Evolutionary conservation across 2,888 invertebrate genomes (phyloP).

Genomic region (Baccha elongata): DNA sequence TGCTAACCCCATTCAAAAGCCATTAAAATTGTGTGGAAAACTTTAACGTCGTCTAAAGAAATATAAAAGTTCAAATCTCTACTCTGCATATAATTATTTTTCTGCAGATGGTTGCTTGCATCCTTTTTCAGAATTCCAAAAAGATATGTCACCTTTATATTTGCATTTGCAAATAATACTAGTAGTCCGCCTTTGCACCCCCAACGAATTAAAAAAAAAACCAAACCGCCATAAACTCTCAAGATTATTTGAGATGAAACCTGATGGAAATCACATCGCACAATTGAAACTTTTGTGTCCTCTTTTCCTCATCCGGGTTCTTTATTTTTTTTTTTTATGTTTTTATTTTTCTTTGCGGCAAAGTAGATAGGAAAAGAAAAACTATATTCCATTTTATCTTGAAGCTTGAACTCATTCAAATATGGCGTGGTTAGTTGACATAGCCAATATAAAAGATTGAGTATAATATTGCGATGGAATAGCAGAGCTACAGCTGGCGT

Average conservation of each 20-base stretch:
- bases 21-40: conserved; percentile 26
- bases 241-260: conserved; percentile 60
- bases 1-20: conserved; percentile 35
- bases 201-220: background rate
- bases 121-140: background rate
- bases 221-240: conserved; percentile 42
- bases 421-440: conserved; percentile 38
- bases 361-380: background rate
- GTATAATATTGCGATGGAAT: conserved; percentile 22
- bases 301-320: conserved; percentile 30
- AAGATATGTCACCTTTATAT: conserved; percentile 47
- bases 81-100: conserved; percentile 10
- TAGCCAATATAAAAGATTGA: conserved; percentile 39
- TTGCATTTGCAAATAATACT: conserved; percentile 46
- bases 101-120: conserved; percentile 13
- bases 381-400: conserved; percentile 40
- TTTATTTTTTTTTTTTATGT: conserved; percentile 4
- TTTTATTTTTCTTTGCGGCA: conserved; percentile 8
- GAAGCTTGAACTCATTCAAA: conserved; percentile 50
- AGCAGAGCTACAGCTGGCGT: conserved; percentile 15
- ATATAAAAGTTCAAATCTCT: background rate
- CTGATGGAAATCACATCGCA: conserved; percentile 64
- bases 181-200: background rate
- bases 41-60: conserved; percentile 18
- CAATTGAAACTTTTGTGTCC: conserved; percentile 63